Evolutionary conservation across 2,113 vertebrate genomes (phyloP), one percentile per base, ranked within the genome.

Genomic region (Amphilophus citrinellus): DNA sequence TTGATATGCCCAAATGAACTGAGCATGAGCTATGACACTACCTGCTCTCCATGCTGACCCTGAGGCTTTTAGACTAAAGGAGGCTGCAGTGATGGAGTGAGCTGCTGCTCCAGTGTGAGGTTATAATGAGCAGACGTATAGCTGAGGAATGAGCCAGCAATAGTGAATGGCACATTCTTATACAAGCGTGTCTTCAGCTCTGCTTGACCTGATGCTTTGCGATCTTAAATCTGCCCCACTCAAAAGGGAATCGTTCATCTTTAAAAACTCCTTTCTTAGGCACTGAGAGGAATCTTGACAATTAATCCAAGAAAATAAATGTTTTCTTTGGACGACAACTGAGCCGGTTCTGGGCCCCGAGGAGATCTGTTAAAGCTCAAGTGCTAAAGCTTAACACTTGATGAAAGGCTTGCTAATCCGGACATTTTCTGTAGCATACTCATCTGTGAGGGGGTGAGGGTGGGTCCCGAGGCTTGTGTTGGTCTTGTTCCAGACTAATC

Each of bases 401-500:
- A 50, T 87, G 8, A 61, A 32, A 73, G 44, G 50, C 4, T 57
- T 39, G n/a, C 65, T 80, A 20, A 73, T 84, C 57, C 47, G 63
- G 37, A 79, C 53, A 75, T 80, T 85, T 88, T 80, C 11, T 80
- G 56, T 57, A 81, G 76, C 6, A 61, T 30, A 63, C 57, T 62
- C 4, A 44, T 10, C 61, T 24, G 22, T 61, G 76, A 66, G 53
- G 78, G 10, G n/a, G 24, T 71, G 66, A 24, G 66, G 15, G 2
- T 53, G 3, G 6, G 17, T 77, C 61, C 53, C 8, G 82, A 76
- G 63, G 83, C 82, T 84, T 76, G 78, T 86, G 61, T 90, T 93
- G 87, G 87, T 83, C 50, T 62, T 15, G 18, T 68, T 89, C 88
- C 89, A 92, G 71, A 86, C 80, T 17, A 83, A 89, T 82, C 82